phyloP scores from a whole-genome alignment of 1,140 invertebrate genomes.

The Phocides pigmalion region DNA sequence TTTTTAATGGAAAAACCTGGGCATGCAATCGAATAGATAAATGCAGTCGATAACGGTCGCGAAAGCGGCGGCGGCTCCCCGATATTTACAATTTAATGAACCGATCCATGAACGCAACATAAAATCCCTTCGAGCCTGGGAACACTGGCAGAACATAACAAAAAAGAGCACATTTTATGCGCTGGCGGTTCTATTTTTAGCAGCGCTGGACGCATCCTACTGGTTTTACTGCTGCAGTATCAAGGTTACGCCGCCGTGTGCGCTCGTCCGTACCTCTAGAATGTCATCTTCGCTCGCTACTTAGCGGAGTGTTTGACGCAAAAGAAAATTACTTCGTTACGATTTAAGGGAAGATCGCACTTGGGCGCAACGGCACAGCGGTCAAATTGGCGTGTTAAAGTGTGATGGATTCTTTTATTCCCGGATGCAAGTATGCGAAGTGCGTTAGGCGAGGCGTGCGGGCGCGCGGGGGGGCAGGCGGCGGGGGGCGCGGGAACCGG shows the following conservation, averaged over 20 bases:
- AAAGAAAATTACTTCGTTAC: slow-evolving; percentile 47
- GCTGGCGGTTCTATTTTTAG: slow-evolving; percentile 72
- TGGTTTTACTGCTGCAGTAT: slow-evolving; percentile 73
- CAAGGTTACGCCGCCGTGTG: slow-evolving; percentile 66
- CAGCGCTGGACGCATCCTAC: slow-evolving; percentile 71
- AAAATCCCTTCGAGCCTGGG: slow-evolving; percentile 68
- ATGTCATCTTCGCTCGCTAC: slow-evolving; percentile 64
- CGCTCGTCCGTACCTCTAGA: slow-evolving; percentile 54
- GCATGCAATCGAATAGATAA: slow-evolving; percentile 35
- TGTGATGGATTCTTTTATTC: slow-evolving; percentile 58
- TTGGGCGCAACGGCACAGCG: slow-evolving; percentile 36
- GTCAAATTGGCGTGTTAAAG: slow-evolving; percentile 17
- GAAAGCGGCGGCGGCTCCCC: slow-evolving; percentile 39
- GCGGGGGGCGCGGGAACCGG: slow-evolving; percentile 56
- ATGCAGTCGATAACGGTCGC: slow-evolving; percentile 41
- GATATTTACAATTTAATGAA: slow-evolving; percentile 69
- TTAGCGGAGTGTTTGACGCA: slow-evolving; percentile 45
- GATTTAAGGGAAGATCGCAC: slow-evolving; percentile 31
- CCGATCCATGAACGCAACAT: slow-evolving; percentile 58
- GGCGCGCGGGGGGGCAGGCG: slow-evolving; percentile 39
- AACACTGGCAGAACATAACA: slow-evolving; percentile 54
- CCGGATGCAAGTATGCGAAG: slow-evolving; percentile 70
- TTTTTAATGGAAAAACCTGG: slow-evolving; percentile 34
- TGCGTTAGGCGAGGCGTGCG: slow-evolving; percentile 41
- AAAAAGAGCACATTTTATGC: slow-evolving; percentile 69